Evolutionary conservation across 2,888 invertebrate genomes (phyloP), one percentile per base, ranked within the genome.

Genomic region (Gibbula magus): DNA sequence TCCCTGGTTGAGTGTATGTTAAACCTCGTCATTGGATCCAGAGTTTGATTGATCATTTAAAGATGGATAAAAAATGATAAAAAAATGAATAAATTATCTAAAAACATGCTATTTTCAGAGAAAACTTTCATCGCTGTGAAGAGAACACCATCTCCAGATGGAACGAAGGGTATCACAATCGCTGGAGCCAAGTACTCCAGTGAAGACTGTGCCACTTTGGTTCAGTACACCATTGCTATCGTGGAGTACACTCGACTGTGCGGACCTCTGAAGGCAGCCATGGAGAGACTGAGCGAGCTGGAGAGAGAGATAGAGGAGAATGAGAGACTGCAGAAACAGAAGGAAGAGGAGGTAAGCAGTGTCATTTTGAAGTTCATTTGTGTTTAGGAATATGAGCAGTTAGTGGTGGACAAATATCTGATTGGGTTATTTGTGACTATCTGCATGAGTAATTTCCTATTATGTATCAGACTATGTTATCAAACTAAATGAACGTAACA

Each of bases 181-280:
- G 88, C 92, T 18, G 91, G 86, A 16, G 93, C 93, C 66, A 91
- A 91, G 81, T 93, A 92, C 87, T 91, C 92, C 13, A 93, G 92
- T 81, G 93, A 93, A 82, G 93, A 93, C 80, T 92, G 91, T 61
- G 93, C 93, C 54, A 89, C 90, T 0, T 87, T 93, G 74, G 92
- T 93, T 20, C 90, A 93, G 81, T 93, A 92, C 86, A 91, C 91
- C 52, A 92, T 93, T n/a, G 92, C 93, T 53, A 92, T 93, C 8
- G 91, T 93, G 22, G 93, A 93, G 85, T 93, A 92, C 89, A 90
- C 92, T 0, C 86, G 89, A 39, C 85, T 91, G 22, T 92, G 91
- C 84, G 88, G 88, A 25, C 91, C 91, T 35, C 86, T 92, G n/a
- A 89, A 89, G 80, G 85, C 86, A 16, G 84, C 91, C 5, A 80